Evolutionary conservation across 1,140 invertebrate species (phyloP).

Genomic region (Zaprionus camerounensis): DNA sequence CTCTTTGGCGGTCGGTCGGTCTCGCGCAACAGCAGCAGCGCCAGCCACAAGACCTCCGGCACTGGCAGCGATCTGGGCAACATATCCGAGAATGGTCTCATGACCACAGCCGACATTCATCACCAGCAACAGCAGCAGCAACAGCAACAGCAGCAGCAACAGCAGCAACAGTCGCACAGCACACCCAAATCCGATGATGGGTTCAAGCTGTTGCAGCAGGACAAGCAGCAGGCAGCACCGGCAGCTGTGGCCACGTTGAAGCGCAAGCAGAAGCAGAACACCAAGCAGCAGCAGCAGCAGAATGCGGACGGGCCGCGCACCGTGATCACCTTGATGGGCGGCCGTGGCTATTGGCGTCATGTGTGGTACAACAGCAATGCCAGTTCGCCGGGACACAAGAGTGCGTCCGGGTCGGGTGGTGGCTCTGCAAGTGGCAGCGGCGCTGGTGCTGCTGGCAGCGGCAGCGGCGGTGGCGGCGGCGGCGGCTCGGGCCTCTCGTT

Average conservation of each 20-base stretch:
- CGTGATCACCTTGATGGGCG: constrained; percentile 93
- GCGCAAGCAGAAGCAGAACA: constrained; percentile 77
- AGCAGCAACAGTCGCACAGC: constrained; percentile 25
- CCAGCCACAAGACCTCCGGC: constrained; percentile 86
- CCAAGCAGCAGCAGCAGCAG: constrained; percentile 68
- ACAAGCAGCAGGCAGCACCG: constrained; percentile 50
- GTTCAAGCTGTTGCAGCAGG: constrained; percentile 45
- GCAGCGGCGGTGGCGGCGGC: constrained; percentile 18
- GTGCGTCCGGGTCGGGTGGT: constrained; percentile 52
- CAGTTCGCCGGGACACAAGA: constrained; percentile 74
- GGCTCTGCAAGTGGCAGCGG: background rate
- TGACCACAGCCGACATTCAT: constrained; percentile 76
- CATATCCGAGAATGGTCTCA: constrained; percentile 81
- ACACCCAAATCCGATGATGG: constrained; percentile 61
- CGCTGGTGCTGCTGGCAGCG: constrained; percentile 29
- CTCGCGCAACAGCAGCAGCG: constrained; percentile 89
- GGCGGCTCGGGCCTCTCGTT: constrained; percentile 33
- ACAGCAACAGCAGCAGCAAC: constrained; percentile 53
- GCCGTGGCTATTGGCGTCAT: constrained; percentile 93
- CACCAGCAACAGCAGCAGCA: constrained; percentile 69
- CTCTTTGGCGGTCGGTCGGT: constrained; percentile 85
- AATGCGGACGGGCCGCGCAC: constrained; percentile 87
- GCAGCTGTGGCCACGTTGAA: constrained; percentile 76
- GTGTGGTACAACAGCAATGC: constrained; percentile 86
- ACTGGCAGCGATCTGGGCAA: constrained; percentile 85